Evolutionary conservation across 2,888 invertebrate species (phyloP), one percentile per base, ranked within the genome.

Genomic region (Cantharis rufa): DNA sequence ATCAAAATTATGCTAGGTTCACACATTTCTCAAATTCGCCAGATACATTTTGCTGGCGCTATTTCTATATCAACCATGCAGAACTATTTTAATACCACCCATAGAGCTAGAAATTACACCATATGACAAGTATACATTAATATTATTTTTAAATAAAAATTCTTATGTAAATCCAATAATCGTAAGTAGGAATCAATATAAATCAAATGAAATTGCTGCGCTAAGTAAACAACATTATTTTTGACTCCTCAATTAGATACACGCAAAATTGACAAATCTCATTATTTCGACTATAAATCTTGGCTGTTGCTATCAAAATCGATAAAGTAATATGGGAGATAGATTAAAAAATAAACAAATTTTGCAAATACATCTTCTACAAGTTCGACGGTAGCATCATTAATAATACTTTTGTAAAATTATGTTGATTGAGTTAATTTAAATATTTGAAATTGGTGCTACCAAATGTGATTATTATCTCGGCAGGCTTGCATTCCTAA

Each of bases 391-490:
- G 48, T 48, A 61, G 18, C 62, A 75, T 75, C 72, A 75, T 76
- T 70, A 72, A 70, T 76, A 70, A 75, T 75, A 72, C 27, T 69
- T 69, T 72, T 71, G 69, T 72, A 69, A 72, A 76, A 72, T 76
- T 63, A 68, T 77, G 77, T 74, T 74, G 73, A 77, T 77, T 77
- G 68, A 66, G 71, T 69, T 70, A 68, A 77, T 77, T 77, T 77
- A 71, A 70, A 71, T 76, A 32, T 72, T 72, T 69, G 70, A 76
- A 72, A 72, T 76, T 76, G 66, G 76, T 72, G 76, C 72, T 76
- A 72, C 76, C 72, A 77, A 77, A 77, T 71, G 62, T 74, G 70
- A 76, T 73, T 73, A 71, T 28, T 77, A 74, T 61, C 73, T 74
- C 64, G 62, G 70, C 32, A 21, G 61, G 27, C 32, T 27, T 72